These are phyloP conservation scores for Paracentrotus lividus DNA, from an alignment of 53 echinoderm and acorn worm species.

Conservation along the genomic window DNA sequence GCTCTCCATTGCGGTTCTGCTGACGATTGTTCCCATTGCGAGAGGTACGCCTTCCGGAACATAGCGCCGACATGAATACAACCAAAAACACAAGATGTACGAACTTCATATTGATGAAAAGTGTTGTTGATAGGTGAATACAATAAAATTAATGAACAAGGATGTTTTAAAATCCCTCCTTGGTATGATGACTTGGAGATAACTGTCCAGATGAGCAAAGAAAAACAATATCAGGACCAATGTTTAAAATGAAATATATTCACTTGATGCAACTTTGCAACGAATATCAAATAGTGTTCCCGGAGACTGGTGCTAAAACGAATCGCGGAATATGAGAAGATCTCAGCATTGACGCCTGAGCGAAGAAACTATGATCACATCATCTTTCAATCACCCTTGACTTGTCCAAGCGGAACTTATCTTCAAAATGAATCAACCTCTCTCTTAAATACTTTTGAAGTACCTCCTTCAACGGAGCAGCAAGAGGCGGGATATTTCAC, in stretches of 20 bases:
- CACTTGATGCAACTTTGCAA: too few relatives aligned
- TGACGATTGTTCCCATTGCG: neutral
- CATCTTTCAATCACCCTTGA: neutral
- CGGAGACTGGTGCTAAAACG: neutral
- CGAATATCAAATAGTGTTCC: neutral
- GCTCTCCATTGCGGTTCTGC: neutral
- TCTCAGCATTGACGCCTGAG: neutral
- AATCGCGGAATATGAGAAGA: neutral
- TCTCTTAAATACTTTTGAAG: neutral
- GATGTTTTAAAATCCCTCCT: neutral
- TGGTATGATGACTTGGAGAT: neutral
- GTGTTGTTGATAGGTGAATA: neutral
- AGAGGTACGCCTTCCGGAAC: neutral
- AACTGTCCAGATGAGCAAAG: neutral
- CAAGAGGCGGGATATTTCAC: neutral
- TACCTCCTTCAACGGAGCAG: neutral
- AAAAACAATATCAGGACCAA: neutral
- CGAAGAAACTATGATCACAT: neutral
- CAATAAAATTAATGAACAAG: neutral
- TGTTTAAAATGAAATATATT: neutral
- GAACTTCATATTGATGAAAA: neutral
- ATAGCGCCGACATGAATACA: neutral
- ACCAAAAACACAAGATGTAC: neutral
- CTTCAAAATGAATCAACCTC: conserved; percentile 6
- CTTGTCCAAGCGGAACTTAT: conserved; percentile 6